Conservation (phyloP, 2,888 invertebrate species). For the Orchesella flavescens region DNA sequence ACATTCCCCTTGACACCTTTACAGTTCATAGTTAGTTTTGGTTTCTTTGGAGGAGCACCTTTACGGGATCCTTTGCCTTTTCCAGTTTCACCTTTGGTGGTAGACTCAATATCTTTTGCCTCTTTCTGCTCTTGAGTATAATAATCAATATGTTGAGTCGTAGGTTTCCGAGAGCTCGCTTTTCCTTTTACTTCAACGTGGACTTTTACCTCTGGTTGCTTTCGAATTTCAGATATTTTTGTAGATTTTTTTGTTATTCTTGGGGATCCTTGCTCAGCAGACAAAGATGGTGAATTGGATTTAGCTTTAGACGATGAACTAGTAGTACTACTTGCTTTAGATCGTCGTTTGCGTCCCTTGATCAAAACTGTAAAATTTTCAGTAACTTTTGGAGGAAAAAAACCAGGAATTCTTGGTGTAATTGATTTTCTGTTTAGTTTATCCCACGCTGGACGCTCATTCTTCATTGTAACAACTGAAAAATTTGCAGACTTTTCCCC, state of each 20-base stretch:
- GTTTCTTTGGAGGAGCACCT: constrained; percentile 21
- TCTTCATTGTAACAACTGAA: constrained; percentile 19
- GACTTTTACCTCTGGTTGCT: neutral
- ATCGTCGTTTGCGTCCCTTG: neutral
- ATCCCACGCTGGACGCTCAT: constrained; percentile 37
- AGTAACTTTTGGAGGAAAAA: neutral
- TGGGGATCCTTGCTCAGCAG: too few species aligned
- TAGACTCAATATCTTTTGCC: neutral
- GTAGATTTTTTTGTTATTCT: neutral
- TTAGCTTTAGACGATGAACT: too few species aligned
- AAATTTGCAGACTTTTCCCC: constrained; percentile 28
- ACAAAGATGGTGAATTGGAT: too few species aligned
- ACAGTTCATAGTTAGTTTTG: constrained; percentile 1
- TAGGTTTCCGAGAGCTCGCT: neutral
- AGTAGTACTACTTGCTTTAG: too few species aligned
- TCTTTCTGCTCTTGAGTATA: neutral
- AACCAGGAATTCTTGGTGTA: constrained; percentile 49
- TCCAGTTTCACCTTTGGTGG: neutral
- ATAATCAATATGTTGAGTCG: too few species aligned
- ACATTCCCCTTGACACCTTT: neutral
- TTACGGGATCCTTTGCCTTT: neutral
- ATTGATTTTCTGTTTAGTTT: constrained; percentile 51
- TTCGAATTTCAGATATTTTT: neutral
- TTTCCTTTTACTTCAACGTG: neutral
- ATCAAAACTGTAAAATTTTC: neutral